A percentile compares a stretch with the other conserved stretches of the same genome.
Evolutionary conservation across 2,888 invertebrate species (phyloP).

Genomic region (Drosophila anomelani): DNA sequence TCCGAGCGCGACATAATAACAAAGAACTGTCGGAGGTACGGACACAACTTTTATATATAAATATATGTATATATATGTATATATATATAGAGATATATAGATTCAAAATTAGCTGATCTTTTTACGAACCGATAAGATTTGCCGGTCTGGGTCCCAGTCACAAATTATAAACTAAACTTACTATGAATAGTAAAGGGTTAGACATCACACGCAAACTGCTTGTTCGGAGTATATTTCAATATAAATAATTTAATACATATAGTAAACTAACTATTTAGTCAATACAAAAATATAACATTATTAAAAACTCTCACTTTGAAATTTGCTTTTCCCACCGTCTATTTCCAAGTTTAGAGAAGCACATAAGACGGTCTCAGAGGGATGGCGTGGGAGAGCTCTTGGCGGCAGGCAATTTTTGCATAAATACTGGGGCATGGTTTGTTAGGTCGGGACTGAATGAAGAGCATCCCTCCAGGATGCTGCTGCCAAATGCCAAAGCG

Average conservation of each 20-base stretch:
- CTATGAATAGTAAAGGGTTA: background rate
- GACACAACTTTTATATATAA: no score
- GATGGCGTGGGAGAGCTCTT: background rate
- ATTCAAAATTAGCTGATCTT: background rate
- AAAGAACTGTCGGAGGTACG: no score
- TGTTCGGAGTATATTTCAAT: background rate
- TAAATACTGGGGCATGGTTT: constrained; percentile 58
- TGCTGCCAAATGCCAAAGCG: constrained; percentile 35
- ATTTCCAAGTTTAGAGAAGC: constrained; percentile 45
- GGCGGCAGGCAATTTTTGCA: constrained; percentile 63
- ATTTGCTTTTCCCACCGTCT: constrained; percentile 31
- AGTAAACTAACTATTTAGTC: background rate
- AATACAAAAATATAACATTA: background rate
- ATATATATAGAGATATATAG: no score
- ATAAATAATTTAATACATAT: background rate
- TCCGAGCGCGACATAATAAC: no score
- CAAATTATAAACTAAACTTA: no score
- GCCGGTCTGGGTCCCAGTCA: background rate
- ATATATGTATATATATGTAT: no score
- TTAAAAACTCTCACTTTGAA: background rate
- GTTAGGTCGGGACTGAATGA: constrained; percentile 50
- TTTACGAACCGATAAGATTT: background rate
- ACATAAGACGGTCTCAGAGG: constrained; percentile 18
- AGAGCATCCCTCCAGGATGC: constrained; percentile 42
- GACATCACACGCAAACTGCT: background rate